Conservation (phyloP, 2,888 invertebrate genomes). For the Oegoconia quadripuncta region DNA sequence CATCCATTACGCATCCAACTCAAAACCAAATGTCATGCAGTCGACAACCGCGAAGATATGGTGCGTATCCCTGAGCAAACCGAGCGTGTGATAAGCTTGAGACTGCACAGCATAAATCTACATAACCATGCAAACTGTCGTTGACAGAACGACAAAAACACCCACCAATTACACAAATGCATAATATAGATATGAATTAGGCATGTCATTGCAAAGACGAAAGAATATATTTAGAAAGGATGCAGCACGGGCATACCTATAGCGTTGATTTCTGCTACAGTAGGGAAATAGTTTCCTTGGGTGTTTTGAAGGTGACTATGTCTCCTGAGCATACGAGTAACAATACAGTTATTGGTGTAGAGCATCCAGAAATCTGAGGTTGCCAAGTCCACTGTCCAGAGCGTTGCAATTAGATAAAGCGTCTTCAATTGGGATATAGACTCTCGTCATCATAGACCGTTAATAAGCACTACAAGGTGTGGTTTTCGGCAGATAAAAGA, state of each 20-base stretch:
- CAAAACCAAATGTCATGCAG: conserved; percentile 39
- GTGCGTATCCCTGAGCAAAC: conserved; percentile 57
- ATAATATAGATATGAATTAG: conserved; percentile 15
- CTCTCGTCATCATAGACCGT: too few species aligned
- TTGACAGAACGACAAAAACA: conserved; percentile 53
- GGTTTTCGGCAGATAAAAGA: too few species aligned
- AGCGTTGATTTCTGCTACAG: too few species aligned
- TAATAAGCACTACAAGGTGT: too few species aligned
- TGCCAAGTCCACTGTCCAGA: too few species aligned
- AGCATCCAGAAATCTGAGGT: too few species aligned
- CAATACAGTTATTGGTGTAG: too few species aligned
- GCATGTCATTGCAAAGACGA: neutral
- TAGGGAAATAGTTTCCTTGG: too few species aligned
- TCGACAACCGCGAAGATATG: conserved; percentile 57
- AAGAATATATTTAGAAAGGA: neutral
- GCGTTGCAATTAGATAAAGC: too few species aligned
- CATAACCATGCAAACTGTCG: conserved; percentile 50
- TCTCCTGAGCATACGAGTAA: too few species aligned
- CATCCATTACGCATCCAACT: conserved; percentile 27
- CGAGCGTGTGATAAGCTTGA: conserved; percentile 61
- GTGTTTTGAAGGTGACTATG: too few species aligned
- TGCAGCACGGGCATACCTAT: neutral
- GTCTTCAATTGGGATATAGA: too few species aligned
- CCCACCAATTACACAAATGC: conserved; percentile 37
- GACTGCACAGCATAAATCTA: conserved; percentile 67